These are phyloP conservation scores for Mormyrus proboscirostris DNA, from an alignment of 2,797 vertebrate species.

Conservation along the genomic window DNA sequence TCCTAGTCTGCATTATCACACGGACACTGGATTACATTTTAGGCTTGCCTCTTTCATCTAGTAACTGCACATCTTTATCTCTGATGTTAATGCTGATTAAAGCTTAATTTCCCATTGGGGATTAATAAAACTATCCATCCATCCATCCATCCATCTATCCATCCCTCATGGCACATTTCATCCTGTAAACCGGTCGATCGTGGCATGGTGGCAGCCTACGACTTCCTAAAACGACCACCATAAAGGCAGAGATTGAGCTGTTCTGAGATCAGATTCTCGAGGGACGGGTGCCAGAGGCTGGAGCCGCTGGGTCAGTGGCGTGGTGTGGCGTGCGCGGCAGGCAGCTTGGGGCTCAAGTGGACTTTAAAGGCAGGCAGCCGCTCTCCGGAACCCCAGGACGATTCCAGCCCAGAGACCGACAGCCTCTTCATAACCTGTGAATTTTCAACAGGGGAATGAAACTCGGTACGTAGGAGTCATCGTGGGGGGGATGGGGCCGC, in stretches of 20 bases:
- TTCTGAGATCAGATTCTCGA: background rate
- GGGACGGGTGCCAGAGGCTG: background rate
- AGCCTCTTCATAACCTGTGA: background rate
- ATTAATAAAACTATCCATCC: background rate
- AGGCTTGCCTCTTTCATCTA: background rate
- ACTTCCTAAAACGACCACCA: background rate
- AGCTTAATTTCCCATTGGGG: background rate
- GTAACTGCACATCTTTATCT: background rate
- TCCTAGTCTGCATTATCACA: background rate
- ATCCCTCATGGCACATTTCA: background rate
- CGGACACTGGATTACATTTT: background rate
- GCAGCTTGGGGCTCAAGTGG: no score
- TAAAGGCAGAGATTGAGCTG: background rate
- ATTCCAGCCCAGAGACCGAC: background rate
- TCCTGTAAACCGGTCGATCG: background rate
- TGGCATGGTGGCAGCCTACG: background rate
- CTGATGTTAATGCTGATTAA: background rate
- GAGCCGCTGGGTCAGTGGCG: background rate
- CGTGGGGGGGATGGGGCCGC: background rate
- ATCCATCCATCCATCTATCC: background rate
- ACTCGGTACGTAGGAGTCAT: background rate
- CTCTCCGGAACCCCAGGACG: background rate
- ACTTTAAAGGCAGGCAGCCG: background rate
- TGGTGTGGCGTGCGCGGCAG: background rate
- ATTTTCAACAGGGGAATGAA: background rate